phyloP scores from a whole-genome alignment of 2,113 vertebrate species.

The Thunnus maccoyii region DNA sequence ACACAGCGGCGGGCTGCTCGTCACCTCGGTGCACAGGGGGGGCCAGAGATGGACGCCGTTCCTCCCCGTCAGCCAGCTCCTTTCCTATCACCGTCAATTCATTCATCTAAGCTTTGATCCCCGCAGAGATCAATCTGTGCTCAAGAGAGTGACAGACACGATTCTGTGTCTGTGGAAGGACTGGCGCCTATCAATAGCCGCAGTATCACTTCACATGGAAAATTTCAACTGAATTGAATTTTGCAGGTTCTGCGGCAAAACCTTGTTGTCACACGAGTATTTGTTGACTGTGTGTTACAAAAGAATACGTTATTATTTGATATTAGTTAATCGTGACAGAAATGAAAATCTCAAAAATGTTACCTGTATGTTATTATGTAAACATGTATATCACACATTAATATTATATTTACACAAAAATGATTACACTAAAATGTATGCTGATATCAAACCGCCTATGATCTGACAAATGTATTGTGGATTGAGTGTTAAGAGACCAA shows the following conservation, averaged over 20 bases:
- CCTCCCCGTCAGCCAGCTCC: conserved; percentile 45
- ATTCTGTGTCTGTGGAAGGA: not conserved
- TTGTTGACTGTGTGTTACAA: not conserved
- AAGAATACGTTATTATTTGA: no score
- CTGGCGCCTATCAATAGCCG: not conserved
- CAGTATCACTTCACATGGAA: not conserved
- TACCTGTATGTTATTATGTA: no score
- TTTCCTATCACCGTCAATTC: conserved; percentile 23
- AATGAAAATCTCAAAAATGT: no score
- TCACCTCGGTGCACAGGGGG: conserved; percentile 41
- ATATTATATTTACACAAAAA: no score
- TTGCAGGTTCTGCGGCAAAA: not conserved
- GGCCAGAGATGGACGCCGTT: conserved; percentile 32
- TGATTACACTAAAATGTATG: no score
- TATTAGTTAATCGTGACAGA: no score
- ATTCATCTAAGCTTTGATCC: conserved; percentile 58
- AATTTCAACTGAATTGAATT: not conserved
- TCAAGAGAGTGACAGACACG: conserved; percentile 1
- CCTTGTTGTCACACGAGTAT: not conserved
- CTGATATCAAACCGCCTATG: no score
- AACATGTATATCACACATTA: no score
- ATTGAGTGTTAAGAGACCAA: no score
- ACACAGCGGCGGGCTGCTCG: conserved; percentile 51
- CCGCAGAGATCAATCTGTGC: conserved; percentile 13
- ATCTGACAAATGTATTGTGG: no score